Conservation (phyloP, 2,888 invertebrate genomes). For the Panopea generosa region DNA sequence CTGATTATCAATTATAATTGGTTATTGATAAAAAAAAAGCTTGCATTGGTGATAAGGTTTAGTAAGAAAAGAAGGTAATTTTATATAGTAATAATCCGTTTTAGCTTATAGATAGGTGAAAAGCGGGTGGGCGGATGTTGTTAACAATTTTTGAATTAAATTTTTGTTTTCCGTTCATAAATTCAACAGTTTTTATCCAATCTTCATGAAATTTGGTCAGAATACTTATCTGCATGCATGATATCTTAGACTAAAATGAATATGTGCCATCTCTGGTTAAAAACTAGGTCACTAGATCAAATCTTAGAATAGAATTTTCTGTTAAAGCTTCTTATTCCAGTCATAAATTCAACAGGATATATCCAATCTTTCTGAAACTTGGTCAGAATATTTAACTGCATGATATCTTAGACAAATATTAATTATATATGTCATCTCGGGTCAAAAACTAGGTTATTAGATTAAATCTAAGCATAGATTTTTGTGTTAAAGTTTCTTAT, state of each 20-base stretch:
- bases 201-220: too few relatives aligned
- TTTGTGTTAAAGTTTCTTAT: too few relatives aligned
- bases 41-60: conserved; percentile 1
- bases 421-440: not conserved
- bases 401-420: conserved; percentile 1
- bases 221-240: conserved; percentile 2
- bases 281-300: too few relatives aligned
- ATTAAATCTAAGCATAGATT: conserved; percentile 1
- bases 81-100: conserved; percentile 1
- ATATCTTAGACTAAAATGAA: not conserved
- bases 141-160: not conserved
- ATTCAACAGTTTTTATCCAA: conserved; percentile 3
- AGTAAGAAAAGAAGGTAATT: conserved; percentile 3
- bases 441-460: too few relatives aligned
- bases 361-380: conserved; percentile 3
- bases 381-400: too few relatives aligned
- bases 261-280: conserved; percentile 3
- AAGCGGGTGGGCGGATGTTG: not conserved
- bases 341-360: conserved; percentile 3
- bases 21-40: conserved; percentile 1
- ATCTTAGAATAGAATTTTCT: not conserved
- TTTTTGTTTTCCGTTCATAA: not conserved
- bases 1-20: conserved; percentile 1
- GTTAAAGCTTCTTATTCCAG: conserved; percentile 3
- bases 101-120: not conserved